Evolutionary conservation across 2,113 vertebrate genomes (phyloP), one percentile per base, ranked within the genome.

Genomic region (Dipodomys ordii): DNA sequence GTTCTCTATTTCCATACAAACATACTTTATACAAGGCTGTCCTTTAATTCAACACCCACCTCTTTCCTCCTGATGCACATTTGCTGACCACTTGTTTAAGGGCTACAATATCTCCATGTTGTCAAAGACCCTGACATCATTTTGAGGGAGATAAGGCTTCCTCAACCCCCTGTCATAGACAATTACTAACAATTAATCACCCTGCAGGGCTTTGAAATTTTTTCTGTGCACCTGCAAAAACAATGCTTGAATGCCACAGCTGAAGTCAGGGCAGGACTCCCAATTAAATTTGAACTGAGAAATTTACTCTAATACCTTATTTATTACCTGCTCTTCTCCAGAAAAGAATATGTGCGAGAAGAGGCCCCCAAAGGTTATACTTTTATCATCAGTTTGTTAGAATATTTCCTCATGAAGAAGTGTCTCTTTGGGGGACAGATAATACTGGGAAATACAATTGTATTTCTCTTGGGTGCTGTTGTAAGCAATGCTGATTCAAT

Each of bases 221-320:
- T 69, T 73, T 68, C 65, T 67, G 23, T 27, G 64, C 73, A 90
- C 87, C 80, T 91, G 88, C 71, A 83, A 53, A n/a, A 87, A 23
- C 4, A 0, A 27, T n/a, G 3, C 67, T 16, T 32, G 74, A 81
- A 65, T 23, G 72, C 27, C n/a, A 73, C 72, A 65, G 79, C 39
- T 57, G 23, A 92, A 68, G 22, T 35, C 9, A 78, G 53, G 28
- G 65, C 15, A 80, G 60, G 60, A 83, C 77, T 87, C 69, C 73
- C 82, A 91, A 95, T 79, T 82, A 90, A 93, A 80, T 87, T 74
- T 71, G 71, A 92, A 86, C 79, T 78, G 62, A 91, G 97, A 57
- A 90, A 93, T 62, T 49, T 88, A 68, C 2, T 84, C 32, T 79
- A 71, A 96, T 85, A 27, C 65, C 53, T 94, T 94, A 90, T 89